These are phyloP conservation scores for Leptinotarsa texana DNA, from an alignment of 1,140 invertebrate genomes.

Conservation along the genomic window DNA sequence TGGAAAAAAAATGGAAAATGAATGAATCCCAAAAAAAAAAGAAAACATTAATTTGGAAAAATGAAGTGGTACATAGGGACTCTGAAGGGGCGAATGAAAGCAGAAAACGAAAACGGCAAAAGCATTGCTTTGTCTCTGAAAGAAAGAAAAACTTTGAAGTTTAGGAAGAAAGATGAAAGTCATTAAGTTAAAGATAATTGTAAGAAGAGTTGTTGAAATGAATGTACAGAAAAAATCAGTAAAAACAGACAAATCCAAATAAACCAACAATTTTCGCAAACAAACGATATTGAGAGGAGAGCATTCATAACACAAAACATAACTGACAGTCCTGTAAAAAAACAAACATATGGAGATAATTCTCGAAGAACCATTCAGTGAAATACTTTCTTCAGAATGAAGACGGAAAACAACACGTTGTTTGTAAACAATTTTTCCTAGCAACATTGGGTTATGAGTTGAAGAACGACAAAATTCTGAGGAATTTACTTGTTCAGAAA, in stretches of 20 bases:
- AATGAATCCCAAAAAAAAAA: conserved; percentile 13
- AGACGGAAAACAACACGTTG: neutral
- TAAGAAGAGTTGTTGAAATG: neutral
- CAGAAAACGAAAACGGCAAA: conserved; percentile 18
- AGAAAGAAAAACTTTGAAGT: conserved; percentile 3
- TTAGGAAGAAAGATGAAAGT: conserved; percentile 1
- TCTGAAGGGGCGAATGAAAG: neutral
- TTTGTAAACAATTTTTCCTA: conserved; percentile 1
- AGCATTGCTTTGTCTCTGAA: conserved; percentile 20
- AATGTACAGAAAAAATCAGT: conserved; percentile 12
- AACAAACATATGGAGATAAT: conserved; percentile 12
- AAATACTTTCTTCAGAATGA: conserved; percentile 17
- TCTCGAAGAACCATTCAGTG: conserved; percentile 19
- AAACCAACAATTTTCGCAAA: conserved; percentile 12
- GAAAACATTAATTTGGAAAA: neutral
- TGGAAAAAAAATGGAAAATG: neutral
- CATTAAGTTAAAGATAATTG: conserved; percentile 10
- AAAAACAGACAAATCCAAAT: conserved; percentile 15
- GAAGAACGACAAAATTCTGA: conserved; percentile 8
- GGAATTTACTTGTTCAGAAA: conserved; percentile 3
- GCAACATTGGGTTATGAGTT: conserved; percentile 16
- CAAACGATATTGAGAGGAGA: neutral
- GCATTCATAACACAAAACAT: conserved; percentile 10
- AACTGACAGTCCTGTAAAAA: conserved; percentile 14
- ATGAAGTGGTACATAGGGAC: neutral